Evolutionary conservation across 37 sponge, comb jelly and placozoan species (phyloP), one percentile per base, ranked within the genome.

Genomic region (Aplysina aerophoba): DNA sequence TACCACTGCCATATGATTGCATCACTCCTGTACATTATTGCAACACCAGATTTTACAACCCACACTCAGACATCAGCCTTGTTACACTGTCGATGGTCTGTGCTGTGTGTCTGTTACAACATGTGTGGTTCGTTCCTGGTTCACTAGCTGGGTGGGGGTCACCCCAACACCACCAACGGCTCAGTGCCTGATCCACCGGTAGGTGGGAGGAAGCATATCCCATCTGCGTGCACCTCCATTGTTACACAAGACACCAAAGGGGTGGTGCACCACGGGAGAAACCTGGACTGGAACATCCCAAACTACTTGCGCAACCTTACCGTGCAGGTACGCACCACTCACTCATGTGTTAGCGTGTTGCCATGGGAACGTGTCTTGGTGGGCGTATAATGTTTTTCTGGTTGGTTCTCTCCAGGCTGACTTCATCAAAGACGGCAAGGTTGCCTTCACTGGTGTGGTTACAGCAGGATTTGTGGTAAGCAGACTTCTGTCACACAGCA

Each of bases 201-300:
- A 77, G 50, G 16, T 19, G 27, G 37, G 13, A 20, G 33, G 20
- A 35, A 34, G 37, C 8, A 81, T 34, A 34, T 12, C n/a, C 83
- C 83, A 3, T 44, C 57, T 41, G 91, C 91, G 0, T 92, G 92
- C 40, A 92, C 92, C 24, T 92, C 92, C 0, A 92, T 92, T 55
- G 92, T 92, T 14, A 89, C 89, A 14, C 89, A 88, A 39, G 83
- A 84, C 56, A 17, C 36, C 30, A 58, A 30, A 19, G 89, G 87
- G 0, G 53, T 35, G 25, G 35, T 88, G 0, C 72, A 68, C 39
- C 93, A 92, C 77, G 93, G 93, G 24, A 56, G 93, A 53, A 92
- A 92, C 69, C 55, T 92, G 57, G 93, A 92, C 81, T 92, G 93
- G 93, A 87, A 89, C 55, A 40, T 92, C 4, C 93, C 93, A 33